Evolutionary conservation across 2,113 vertebrate genomes (phyloP), one percentile per base, ranked within the genome.

Genomic region (Indicator maculatus): DNA sequence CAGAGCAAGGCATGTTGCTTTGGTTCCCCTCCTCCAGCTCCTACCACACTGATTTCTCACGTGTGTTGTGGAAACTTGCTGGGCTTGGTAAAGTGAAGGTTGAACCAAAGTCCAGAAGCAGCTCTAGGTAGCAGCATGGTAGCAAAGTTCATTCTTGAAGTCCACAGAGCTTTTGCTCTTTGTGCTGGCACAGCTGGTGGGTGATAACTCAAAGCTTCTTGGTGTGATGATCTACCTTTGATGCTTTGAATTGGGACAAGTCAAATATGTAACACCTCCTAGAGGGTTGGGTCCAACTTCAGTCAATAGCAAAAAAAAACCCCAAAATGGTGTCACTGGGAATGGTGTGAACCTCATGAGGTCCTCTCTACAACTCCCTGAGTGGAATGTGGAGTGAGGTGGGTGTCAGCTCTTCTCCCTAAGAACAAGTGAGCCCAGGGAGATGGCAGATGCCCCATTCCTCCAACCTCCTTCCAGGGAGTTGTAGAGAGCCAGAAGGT

Each of bases 81-180:
- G 65, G 17, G 58, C 6, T 20, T 39, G 15, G 14, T 7, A 58
- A 70, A 93, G 15, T 5, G 23, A 69, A 86, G 30, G 17, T 23
- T 65, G 75, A 28, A 18, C 69, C 50, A 26, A 52, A 52, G 50
- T 26, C 50, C 50, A 52, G 23, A 24, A 26, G 50, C 50, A 52
- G 50, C 50, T 26, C 12, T 23, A 26, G 56, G n/a, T n/a, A 9
- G 18, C 47, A 3, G 4, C 1, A 0, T 1, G 27, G 23, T 23
- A 80, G 45, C 39, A 13, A 21, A 38, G n/a, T 4, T 26, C 50
- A 26, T 26, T 52, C 50, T 52, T 24, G 2, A 52, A 26, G 50
- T 12, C 50, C 50, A 23, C 50, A 52, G 21, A 24, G 50, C 50
- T 52, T n/a, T 24, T 21, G 9, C n/a, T 61, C 45, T 47, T 20